Conservation (phyloP, 2,113 vertebrate genomes). For the Meles meles region DNA sequence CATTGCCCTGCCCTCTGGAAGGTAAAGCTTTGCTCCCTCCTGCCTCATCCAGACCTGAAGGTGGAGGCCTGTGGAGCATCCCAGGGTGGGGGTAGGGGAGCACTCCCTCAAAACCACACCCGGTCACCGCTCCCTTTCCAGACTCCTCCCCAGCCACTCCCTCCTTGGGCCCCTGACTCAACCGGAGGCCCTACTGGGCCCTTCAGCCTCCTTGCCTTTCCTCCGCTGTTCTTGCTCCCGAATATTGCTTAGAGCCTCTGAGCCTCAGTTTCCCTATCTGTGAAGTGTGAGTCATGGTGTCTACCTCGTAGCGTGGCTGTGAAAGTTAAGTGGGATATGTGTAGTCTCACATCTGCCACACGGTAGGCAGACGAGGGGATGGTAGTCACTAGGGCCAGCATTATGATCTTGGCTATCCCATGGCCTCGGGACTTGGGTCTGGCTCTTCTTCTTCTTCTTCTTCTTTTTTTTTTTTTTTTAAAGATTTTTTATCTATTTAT, state of each 20-base stretch:
- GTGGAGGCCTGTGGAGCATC: not conserved
- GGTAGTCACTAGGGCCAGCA: fast-evolving
- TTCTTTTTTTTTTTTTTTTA: too few relatives aligned
- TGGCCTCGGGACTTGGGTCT: not conserved
- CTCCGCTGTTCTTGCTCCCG: not conserved
- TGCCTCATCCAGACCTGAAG: not conserved
- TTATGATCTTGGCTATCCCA: not conserved
- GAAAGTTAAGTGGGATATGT: not conserved
- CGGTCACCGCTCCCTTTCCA: not conserved
- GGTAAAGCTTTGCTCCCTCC: not conserved
- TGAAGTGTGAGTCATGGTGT: not conserved
- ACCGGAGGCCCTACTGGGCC: not conserved
- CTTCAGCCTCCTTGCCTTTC: not conserved
- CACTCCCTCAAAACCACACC: not conserved
- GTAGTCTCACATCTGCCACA: too few relatives aligned
- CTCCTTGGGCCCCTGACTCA: not conserved
- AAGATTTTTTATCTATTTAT: too few relatives aligned
- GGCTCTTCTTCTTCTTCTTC: not conserved
- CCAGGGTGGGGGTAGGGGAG: too few relatives aligned
- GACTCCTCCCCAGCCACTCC: not conserved
- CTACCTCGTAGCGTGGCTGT: not conserved
- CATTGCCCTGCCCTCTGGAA: not conserved
- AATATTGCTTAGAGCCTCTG: too few relatives aligned
- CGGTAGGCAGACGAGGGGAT: not conserved
- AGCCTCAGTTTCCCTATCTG: not conserved